These are phyloP conservation scores for Chamaetylas fuelleborni DNA, from an alignment of 2,113 vertebrate genomes.

Conservation along the genomic window DNA sequence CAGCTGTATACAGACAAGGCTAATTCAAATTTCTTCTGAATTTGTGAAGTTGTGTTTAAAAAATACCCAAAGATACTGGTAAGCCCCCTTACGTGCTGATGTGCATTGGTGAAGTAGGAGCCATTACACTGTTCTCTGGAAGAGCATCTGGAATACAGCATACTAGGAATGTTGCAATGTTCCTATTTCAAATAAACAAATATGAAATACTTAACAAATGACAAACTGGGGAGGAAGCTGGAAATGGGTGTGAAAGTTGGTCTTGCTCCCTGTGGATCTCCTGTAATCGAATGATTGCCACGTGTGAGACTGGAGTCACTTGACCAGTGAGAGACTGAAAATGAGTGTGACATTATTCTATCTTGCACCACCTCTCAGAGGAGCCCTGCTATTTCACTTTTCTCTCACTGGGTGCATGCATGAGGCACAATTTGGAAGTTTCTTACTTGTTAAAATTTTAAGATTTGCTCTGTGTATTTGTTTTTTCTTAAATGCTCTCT, in stretches of 20 bases:
- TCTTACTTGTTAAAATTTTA: background rate
- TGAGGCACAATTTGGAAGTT: background rate
- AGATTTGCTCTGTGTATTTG: background rate
- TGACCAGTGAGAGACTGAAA: background rate
- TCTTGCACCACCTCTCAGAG: background rate
- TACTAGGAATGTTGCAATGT: background rate
- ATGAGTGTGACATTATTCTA: background rate
- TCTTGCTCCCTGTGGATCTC: background rate
- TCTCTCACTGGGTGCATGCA: background rate
- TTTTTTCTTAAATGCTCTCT: background rate
- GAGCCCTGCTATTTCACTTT: background rate
- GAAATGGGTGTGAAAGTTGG: background rate
- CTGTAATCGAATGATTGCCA: background rate
- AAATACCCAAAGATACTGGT: background rate
- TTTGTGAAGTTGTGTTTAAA: background rate
- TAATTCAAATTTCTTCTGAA: background rate
- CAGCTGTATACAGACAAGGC: background rate
- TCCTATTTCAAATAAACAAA: background rate
- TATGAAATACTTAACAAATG: slow-evolving; percentile 3
- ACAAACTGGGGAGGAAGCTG: background rate
- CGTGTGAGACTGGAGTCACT: background rate
- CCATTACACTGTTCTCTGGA: background rate
- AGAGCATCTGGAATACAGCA: background rate
- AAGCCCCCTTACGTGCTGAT: background rate
- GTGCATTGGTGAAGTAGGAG: background rate